phyloP scores from a whole-genome alignment of 2,113 vertebrate species.

The Catharus fuscescens region DNA sequence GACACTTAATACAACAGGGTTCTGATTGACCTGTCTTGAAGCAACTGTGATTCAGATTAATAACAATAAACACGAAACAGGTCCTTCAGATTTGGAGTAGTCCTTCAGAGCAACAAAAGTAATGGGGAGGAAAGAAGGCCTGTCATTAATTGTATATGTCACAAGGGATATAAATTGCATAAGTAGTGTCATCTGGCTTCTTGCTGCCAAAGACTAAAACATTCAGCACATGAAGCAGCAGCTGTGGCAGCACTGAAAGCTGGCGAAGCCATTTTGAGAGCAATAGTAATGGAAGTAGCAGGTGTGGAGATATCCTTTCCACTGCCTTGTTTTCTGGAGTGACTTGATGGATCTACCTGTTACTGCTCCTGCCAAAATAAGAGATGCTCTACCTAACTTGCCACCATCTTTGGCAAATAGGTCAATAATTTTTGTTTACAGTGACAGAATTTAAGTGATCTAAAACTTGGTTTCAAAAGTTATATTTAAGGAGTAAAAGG shows the following conservation, averaged over 20 bases:
- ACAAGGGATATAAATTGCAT: conserved; percentile 9
- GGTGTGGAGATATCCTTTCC: neutral
- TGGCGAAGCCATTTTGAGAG: neutral
- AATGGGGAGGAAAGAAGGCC: neutral
- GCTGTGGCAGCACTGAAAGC: neutral
- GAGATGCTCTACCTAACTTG: neutral
- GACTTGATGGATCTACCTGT: conserved; percentile 29
- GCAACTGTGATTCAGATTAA: neutral
- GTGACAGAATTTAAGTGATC: neutral
- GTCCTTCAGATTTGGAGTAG: conserved; percentile 11
- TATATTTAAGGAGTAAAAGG: neutral
- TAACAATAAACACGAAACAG: neutral
- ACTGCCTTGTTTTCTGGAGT: neutral
- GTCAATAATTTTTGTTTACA: neutral
- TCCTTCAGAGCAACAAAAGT: neutral
- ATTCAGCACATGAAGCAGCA: neutral
- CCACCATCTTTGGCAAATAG: neutral
- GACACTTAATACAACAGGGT: neutral
- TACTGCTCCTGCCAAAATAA: neutral
- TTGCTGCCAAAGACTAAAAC: conserved; percentile 8
- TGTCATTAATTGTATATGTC: neutral
- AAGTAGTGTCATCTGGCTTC: neutral
- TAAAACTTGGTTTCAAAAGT: neutral
- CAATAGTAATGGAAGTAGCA: neutral
- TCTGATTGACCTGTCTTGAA: neutral